Percentiles rank a stretch among this genome's conserved stretches.
phyloP scores from a whole-genome alignment of 2,113 vertebrate species.

The Epinephelus cyanopodus region DNA sequence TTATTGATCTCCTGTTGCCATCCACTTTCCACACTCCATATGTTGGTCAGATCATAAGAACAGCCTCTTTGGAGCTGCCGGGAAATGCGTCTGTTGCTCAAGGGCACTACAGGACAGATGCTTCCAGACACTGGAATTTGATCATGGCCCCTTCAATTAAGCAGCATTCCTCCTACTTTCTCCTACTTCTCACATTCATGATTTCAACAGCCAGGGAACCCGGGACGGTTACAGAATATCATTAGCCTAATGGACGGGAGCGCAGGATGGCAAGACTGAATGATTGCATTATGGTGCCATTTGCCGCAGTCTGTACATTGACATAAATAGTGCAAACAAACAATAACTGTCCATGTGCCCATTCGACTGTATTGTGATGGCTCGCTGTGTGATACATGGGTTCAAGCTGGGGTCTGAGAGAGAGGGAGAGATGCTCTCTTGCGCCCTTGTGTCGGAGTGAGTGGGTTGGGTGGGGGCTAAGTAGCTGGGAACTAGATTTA shows the following conservation, averaged over 20 bases:
- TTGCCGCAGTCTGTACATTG: slow-evolving; percentile 66
- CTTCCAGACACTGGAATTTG: slow-evolving; percentile 57
- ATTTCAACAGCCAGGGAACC: slow-evolving; percentile 60
- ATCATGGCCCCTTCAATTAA: slow-evolving; percentile 56
- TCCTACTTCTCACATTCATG: slow-evolving; percentile 58
- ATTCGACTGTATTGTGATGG: slow-evolving; percentile 60
- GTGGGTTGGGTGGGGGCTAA: slow-evolving; percentile 53
- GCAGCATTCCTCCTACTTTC: slow-evolving; percentile 31
- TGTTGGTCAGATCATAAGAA: slow-evolving; percentile 12
- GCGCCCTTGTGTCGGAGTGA: slow-evolving; percentile 39
- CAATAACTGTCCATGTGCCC: slow-evolving; percentile 68
- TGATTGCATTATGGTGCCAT: slow-evolving; percentile 75
- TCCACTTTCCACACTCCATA: not conserved
- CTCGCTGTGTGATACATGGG: slow-evolving; percentile 60
- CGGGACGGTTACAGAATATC: slow-evolving; percentile 53
- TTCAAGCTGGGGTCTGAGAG: slow-evolving; percentile 68
- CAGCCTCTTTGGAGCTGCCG: not conserved
- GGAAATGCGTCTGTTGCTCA: slow-evolving; percentile 21
- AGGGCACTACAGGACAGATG: slow-evolving; percentile 47
- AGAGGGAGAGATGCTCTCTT: slow-evolving; percentile 47
- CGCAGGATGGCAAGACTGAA: slow-evolving; percentile 63
- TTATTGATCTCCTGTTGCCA: slow-evolving; percentile 31
- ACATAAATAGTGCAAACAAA: slow-evolving; percentile 79
- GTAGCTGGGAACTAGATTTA: slow-evolving; percentile 69
- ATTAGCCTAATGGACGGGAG: slow-evolving; percentile 75